Percentiles rank a stretch among this genome's conserved stretches.
Conservation (phyloP, 2,888 invertebrate genomes). For the Leptinotarsa rubiginosa region DNA sequence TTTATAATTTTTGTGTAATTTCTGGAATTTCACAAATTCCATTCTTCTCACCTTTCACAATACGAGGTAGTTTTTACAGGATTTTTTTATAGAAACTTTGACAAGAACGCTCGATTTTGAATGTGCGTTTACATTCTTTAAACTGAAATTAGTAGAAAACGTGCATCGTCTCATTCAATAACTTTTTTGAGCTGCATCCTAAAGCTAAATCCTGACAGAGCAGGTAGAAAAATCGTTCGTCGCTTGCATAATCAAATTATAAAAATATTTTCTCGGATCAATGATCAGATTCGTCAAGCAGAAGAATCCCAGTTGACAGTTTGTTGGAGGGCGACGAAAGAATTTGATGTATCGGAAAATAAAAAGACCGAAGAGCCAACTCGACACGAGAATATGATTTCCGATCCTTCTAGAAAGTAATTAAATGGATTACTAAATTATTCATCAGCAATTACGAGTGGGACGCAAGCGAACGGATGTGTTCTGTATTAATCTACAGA, state of each 20-base stretch:
- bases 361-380: slow-evolving; percentile 22
- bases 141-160: neutral
- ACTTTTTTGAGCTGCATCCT: neutral
- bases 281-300: slow-evolving; percentile 29
- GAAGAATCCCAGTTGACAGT: slow-evolving; percentile 41
- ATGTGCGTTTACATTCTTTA: no score
- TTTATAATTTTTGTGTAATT: no score
- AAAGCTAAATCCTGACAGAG: neutral
- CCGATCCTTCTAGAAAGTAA: slow-evolving; percentile 29
- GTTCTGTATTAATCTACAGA: slow-evolving; percentile 45
- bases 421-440: slow-evolving; percentile 49
- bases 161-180: neutral
- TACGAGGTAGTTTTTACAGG: no score
- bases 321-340: slow-evolving; percentile 43
- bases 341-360: slow-evolving; percentile 45
- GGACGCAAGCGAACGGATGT: slow-evolving; percentile 50
- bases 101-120: no score
- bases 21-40: no score
- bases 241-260: slow-evolving; percentile 40
- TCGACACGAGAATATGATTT: slow-evolving; percentile 29
- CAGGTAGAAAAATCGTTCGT: slow-evolving; percentile 31
- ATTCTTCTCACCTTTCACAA: no score
- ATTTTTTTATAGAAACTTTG: no score
- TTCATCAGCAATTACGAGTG: slow-evolving; percentile 53
- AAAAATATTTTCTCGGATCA: slow-evolving; percentile 39